Conservation (phyloP, 92 coral and sea anemone species). For the Scolanthus callimorphus region DNA sequence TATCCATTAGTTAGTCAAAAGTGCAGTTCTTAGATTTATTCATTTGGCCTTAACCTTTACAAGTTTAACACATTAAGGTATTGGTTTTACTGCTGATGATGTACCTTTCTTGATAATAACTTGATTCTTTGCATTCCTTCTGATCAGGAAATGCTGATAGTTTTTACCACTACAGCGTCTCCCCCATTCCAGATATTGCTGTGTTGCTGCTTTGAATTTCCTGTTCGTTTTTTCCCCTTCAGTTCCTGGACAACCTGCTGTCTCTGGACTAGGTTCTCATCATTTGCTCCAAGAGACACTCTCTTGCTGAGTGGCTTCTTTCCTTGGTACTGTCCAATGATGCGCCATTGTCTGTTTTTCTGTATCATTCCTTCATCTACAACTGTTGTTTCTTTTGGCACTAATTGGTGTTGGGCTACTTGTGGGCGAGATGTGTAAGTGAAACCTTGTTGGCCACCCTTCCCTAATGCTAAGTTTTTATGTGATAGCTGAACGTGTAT, state of each 20-base stretch:
- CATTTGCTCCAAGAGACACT: conserved; percentile 22
- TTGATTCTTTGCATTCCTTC: too few species aligned
- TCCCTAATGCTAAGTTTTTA: not conserved
- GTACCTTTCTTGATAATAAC: too few species aligned
- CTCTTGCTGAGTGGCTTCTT: conserved; percentile 6
- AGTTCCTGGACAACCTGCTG: conserved; percentile 16
- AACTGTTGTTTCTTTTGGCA: not conserved
- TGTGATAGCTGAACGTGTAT: not conserved
- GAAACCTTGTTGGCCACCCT: not conserved
- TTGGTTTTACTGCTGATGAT: too few species aligned
- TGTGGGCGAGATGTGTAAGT: not conserved
- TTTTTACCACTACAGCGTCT: too few species aligned
- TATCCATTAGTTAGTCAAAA: too few species aligned
- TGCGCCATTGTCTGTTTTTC: not conserved
- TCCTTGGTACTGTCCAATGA: not conserved
- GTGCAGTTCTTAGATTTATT: too few species aligned
- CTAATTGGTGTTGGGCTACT: not conserved
- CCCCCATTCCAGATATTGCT: conserved; percentile 12
- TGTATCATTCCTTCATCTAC: not conserved
- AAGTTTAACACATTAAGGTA: too few species aligned
- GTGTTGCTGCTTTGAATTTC: too few species aligned
- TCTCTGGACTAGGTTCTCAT: conserved; percentile 16
- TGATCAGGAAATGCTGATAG: too few species aligned
- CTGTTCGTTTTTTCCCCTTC: conserved; percentile 8
- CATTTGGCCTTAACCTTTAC: too few species aligned